Base-by-base conservation (phyloP, 2,888 invertebrate species). In the Megamerina dolium region DNA sequence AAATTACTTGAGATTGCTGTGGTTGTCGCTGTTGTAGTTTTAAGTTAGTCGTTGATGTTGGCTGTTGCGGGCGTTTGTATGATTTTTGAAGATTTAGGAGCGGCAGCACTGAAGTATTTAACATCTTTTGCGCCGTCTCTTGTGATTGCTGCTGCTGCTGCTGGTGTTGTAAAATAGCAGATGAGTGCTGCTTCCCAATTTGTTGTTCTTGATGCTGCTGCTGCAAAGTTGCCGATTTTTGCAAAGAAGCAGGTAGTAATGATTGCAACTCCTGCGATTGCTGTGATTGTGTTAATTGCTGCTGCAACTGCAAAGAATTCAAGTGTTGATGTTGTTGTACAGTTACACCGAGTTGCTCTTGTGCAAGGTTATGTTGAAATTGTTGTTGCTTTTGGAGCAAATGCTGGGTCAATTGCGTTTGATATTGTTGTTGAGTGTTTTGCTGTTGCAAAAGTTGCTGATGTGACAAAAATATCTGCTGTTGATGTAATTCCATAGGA, bases 1-100 rank as follows among this genome's bases (percentile, higher is more conserved):
- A n/a, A n/a, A n/a, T 48, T 20, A 40, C 51, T 39, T 55, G 56
- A 41, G 53, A 56, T 45, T 55, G 60, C 29, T 61, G 44, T 37
- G 53, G 54, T 26, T 54, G 50, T 14, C 52, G 51, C 30, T 47
- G 53, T 18, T 55, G 53, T 23, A 56, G 55, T 19, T 48, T 45
- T 13, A 33, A 51, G n/a, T n/a, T n/a, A n/a, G n/a, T n/a, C n/a
- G n/a, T n/a, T n/a, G n/a, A n/a, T n/a, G n/a, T 43, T 33, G 53
- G 53, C 23, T 52, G 58, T 37, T 50, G 54, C 42, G 41, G 45
- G 17, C 39, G 45, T n/a, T 31, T 55, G 51, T 32, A n/a, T n/a
- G n/a, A n/a, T n/a, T n/a, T n/a, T n/a, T n/a, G n/a, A n/a, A n/a
- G n/a, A n/a, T n/a, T n/a, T n/a, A n/a, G n/a, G n/a, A n/a, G n/a